Base-by-base conservation (phyloP, 2,888 invertebrate genomes). In the Ochropacha duplaris region DNA sequence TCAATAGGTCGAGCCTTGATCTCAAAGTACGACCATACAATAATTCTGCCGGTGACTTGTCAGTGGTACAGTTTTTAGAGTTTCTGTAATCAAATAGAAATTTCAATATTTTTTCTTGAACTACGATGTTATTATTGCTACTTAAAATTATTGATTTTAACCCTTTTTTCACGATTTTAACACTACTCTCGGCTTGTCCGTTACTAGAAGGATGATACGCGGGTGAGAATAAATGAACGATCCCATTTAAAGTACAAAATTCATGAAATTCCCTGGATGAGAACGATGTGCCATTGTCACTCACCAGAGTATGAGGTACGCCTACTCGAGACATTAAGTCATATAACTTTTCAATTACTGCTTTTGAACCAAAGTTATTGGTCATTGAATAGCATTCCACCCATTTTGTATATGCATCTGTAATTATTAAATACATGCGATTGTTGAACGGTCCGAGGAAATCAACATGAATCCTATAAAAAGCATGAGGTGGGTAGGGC, bases 161-260 rank as follows among this genome's bases (percentile, higher is more conserved):
- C 4, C 72, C 72, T 31, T 64, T 72, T 62, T 75, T 73, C 0
- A 72, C 60, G 8, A 73, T 60, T 56, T 75, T 75, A 0, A 73
- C 71, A 28, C 57, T 66, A 24, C 64, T 62, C 49, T 72, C 71
- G 0, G 71, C 70, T 28, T 72, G 72, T 1, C 71, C 68, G 28
- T 70, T 71, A 39, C 69, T 73, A 1, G 69, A 54, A 12, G 71
- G 69, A 50, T 70, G 64, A 44, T 70, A 71, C 1, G 57, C 60
- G 1, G 70, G 70, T 16, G 71, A 67, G 1, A 63, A 62, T 8
- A 71, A 2, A 44, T 74, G 71, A 5, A 36, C 39, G 11, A 70
- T 72, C 4, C 70, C 70, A 49, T 74, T 72, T 9, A 55, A 24
- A 9, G 12, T 11, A 58, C 71, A 70, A 64, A 72, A 72, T 1